phyloP scores from a whole-genome alignment of 1,140 invertebrate species.

The Bombus cullumanus region DNA sequence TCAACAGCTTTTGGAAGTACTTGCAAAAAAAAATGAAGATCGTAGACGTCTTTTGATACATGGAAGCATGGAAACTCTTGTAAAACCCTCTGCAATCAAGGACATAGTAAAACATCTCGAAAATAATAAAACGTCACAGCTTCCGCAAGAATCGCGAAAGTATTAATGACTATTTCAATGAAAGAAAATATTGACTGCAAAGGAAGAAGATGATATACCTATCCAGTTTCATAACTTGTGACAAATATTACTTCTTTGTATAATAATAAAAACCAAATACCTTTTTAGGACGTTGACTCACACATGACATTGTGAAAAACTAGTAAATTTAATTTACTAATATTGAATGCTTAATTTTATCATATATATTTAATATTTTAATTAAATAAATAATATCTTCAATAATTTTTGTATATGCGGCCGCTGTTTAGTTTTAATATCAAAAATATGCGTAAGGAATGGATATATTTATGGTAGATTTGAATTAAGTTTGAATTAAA shows the following conservation, averaged over 20 bases:
- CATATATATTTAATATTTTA: not conserved
- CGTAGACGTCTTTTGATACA: not conserved
- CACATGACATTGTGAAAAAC: not conserved
- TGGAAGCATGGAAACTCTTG: not conserved
- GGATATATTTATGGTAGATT: not conserved
- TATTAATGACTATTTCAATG: no score
- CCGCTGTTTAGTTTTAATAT: no score
- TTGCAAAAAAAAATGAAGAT: not conserved
- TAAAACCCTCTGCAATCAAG: conserved; percentile 20
- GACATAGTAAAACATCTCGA: conserved; percentile 1
- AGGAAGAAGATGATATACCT: not conserved
- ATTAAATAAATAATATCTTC: not conserved
- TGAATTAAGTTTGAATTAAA: not conserved
- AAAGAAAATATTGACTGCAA: no score
- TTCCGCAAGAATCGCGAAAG: not conserved
- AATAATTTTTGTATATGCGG: no score
- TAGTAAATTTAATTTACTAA: not conserved
- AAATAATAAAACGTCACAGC: not conserved
- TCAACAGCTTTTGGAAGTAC: not conserved
- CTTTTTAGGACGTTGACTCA: not conserved
- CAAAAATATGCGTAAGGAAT: not conserved
- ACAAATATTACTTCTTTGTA: no score
- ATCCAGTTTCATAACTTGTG: not conserved
- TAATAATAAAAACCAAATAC: not conserved
- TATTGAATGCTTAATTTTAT: not conserved